Evolutionary conservation across 2,888 invertebrate species (phyloP).

Genomic region (Diaphora mendica): DNA sequence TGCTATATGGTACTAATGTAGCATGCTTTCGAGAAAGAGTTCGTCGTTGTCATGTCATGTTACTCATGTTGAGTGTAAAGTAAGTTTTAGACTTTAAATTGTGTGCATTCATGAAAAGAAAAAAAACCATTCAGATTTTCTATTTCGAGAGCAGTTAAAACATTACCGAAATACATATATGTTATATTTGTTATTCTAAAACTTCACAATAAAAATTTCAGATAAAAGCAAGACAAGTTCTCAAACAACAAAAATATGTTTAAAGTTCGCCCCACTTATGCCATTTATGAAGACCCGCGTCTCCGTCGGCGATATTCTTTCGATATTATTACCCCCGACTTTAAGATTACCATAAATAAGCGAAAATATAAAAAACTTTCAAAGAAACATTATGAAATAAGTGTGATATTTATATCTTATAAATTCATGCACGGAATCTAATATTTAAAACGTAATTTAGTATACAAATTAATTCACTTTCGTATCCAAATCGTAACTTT

Average conservation of each 20-base stretch:
- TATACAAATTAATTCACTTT: conserved; percentile 44
- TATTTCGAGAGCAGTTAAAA: conserved; percentile 10
- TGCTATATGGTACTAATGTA: no score
- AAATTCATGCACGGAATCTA: conserved; percentile 52
- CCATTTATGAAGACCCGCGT: conserved; percentile 67
- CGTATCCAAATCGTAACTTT: conserved; percentile 45
- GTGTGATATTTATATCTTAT: conserved; percentile 58
- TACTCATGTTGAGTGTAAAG: no score
- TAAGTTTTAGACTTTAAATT: background rate
- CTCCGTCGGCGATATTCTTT: conserved; percentile 64
- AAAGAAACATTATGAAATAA: conserved; percentile 64
- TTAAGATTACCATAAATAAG: conserved; percentile 70
- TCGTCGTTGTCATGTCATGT: no score
- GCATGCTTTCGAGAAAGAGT: no score
- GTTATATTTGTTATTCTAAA: conserved; percentile 23
- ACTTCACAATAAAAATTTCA: conserved; percentile 50
- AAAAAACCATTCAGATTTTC: background rate
- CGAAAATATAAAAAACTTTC: conserved; percentile 68
- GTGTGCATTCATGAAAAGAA: background rate
- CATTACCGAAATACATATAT: conserved; percentile 11
- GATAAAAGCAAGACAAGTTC: conserved; percentile 55
- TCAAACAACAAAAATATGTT: conserved; percentile 69
- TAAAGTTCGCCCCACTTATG: conserved; percentile 69
- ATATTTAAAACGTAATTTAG: conserved; percentile 48
- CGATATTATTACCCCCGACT: conserved; percentile 68